Percentiles rank a stretch among this genome's conserved stretches.
Conservation (phyloP, 2,888 invertebrate genomes). For the Lasioglossum leucozonium region DNA sequence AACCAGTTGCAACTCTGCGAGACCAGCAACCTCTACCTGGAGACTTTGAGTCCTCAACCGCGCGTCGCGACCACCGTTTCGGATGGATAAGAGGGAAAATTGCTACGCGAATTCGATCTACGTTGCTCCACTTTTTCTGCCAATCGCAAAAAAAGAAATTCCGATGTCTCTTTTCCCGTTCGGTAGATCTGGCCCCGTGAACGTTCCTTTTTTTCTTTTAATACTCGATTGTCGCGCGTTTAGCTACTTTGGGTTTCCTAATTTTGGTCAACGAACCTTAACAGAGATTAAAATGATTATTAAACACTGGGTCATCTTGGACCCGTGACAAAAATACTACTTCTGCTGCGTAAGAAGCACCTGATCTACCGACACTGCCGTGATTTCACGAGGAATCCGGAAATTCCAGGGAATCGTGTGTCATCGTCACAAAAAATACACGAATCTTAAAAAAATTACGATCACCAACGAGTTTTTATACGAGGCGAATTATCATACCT, state of each 20-base stretch:
- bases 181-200: background rate
- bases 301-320: too few species aligned
- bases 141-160: background rate
- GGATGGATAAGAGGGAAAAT: constrained; percentile 12
- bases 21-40: constrained; percentile 1
- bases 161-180: background rate
- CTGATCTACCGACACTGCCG: constrained; percentile 1
- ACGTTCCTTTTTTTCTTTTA: background rate
- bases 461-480: background rate
- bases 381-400: constrained; percentile 61
- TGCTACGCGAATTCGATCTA: background rate
- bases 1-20: constrained; percentile 21
- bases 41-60: constrained; percentile 6
- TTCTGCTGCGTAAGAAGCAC: background rate
- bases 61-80: constrained; percentile 9
- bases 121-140: background rate
- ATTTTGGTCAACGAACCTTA: background rate
- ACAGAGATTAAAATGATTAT: background rate
- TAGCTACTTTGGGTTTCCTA: background rate
- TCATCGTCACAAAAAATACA: constrained; percentile 13
- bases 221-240: background rate
- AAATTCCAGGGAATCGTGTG: constrained; percentile 73
- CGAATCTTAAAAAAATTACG: background rate
- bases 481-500: background rate
- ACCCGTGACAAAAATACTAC: too few species aligned